Base-by-base conservation (phyloP, 2,113 vertebrate species). In the Setophaga kirtlandii region DNA sequence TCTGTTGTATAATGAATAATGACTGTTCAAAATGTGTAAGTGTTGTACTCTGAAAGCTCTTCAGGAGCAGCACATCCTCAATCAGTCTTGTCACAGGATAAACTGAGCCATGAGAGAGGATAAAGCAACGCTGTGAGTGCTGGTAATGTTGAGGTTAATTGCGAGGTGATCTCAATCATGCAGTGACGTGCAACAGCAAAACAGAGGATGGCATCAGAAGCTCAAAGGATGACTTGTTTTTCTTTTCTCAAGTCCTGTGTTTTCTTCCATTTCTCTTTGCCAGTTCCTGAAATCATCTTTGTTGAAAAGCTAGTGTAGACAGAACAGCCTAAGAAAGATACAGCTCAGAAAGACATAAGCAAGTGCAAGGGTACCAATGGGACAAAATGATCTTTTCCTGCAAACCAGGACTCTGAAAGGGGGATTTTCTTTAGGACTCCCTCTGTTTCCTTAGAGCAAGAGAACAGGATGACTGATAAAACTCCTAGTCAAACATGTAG, bases 91-190 rank as follows among this genome's bases (percentile, higher is more conserved):
- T 80, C 65, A 52, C 27, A 42, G 78, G 52, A 42, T 31, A 68
- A 74, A 78, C n/a, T 18, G 39, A 69, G 42, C 78, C 49, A 37
- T 2, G 3, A 44, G 84, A 76, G 70, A 21, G 1, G 23, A 39
- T 58, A 33, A 62, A 77, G 58, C 68, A 69, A 7, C 0, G 0
- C 41, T 33, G 4, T 0, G 0, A 75, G 52, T 30, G 50, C 62
- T 79, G 75, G 41, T 49, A 60, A 7, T 1, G 5, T 15, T 74
- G 18, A 22, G 75, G 24, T 39, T 21, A 50, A 24, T 30, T 28
- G 22, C 5, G 2, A 50, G 28, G 46, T 37, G 31, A 65, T 83
- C 46, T 16, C 0, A 0, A 35, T 39, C 25, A 1, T 8, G 27
- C 56, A 20, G 74, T 56, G 8, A 31, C 1, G 6, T 15, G 35